Evolutionary conservation across 1,140 invertebrate genomes (phyloP), one percentile per base, ranked within the genome.

Genomic region (Lepidurus packardi): DNA sequence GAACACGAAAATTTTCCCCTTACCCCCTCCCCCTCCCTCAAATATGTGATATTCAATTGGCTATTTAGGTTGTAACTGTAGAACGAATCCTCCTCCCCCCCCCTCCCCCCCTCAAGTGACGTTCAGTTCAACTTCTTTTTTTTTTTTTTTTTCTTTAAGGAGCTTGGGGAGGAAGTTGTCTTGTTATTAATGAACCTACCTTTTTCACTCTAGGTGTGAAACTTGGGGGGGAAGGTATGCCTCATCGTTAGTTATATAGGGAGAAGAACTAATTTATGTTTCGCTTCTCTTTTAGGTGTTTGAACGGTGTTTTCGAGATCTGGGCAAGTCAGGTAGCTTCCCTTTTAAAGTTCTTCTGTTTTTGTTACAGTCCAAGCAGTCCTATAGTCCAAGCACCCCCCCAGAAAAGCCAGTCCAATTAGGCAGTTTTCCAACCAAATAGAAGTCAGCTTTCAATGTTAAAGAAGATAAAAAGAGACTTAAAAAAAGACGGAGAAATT

Each of bases 141-240:
- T 13, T 7, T 13, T 11, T n/a, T 65, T 21, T n/a, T 65, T 65
- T 21, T 21, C 1, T 65, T n/a, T 13, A 4, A 21, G 0, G 53
- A n/a, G 53, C 16, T 10, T 11, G 16, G 53, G 53, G 16, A 7
- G n/a, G 21, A 16, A 47, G 45, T 47, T 16, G 53, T 65, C 34
- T 65, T 13, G 53, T 65, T 65, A 65, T 65, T 65, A 65, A 65
- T 65, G 53, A 65, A 21, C 6, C 53, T 65, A 65, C 53, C 53
- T 65, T 34, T 34, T 34, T 65, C 9, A 21, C 53, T 21, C 13
- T n/a, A 65, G 53, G 53, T 65, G 53, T 65, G 53, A 65, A 65
- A 65, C 53, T 65, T 13, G 53, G 53, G 45, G 53, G 34, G 34
- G 34, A 4, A 4, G 34, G 34, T 34, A 34, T 34, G 34, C 34